phyloP scores from a whole-genome alignment of 1,140 invertebrate genomes.

The Bombus confusus region DNA sequence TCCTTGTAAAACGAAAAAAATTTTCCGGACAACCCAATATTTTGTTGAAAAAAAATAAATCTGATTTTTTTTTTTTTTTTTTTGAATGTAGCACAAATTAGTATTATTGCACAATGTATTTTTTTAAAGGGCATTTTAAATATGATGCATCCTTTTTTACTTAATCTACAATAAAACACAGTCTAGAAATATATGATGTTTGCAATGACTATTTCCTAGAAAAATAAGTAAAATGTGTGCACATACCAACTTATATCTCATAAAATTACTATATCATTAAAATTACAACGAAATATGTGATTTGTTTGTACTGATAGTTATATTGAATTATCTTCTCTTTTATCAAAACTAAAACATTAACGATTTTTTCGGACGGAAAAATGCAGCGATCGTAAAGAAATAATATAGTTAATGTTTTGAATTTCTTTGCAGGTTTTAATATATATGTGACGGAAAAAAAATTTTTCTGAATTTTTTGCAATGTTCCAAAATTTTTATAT shows the following conservation, averaged over 20 bases:
- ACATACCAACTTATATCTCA: neutral
- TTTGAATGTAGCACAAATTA: constrained; percentile 1
- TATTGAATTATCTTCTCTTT: constrained; percentile 2
- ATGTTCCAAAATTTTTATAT: neutral
- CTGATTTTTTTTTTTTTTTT: neutral
- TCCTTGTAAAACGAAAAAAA: too few relatives aligned
- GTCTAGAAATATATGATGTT: constrained; percentile 18
- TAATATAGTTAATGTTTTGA: constrained; percentile 15
- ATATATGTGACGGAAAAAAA: neutral
- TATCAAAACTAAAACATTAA: constrained; percentile 14
- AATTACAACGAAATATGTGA: constrained; percentile 24
- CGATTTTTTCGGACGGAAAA: constrained; percentile 41
- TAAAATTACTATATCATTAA: neutral
- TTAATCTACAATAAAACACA: constrained; percentile 9
- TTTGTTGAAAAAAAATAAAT: neutral
- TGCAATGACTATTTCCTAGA: constrained; percentile 1
- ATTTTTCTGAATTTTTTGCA: neutral
- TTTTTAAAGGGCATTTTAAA: neutral
- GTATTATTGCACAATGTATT: constrained; percentile 29
- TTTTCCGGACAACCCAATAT: too few relatives aligned
- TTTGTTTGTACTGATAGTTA: constrained; percentile 40
- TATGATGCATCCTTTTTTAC: neutral
- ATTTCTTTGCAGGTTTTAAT: neutral
- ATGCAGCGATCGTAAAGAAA: constrained; percentile 29
- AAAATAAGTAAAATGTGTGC: constrained; percentile 36